phyloP scores from a whole-genome alignment of 2,113 vertebrate species.

The Elaphurus davidianus region DNA sequence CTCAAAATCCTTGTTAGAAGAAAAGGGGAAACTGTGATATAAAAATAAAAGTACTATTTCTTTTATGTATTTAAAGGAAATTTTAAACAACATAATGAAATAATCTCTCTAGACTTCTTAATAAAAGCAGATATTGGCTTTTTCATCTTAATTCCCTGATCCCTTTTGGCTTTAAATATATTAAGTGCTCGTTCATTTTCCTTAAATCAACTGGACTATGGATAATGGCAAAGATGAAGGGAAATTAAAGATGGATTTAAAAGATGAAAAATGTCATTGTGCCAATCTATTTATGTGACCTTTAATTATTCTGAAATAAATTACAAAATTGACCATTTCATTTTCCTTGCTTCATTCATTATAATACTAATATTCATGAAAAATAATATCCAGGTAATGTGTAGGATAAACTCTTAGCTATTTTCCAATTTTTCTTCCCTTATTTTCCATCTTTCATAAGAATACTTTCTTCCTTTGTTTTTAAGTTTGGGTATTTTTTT shows the following conservation, averaged over 20 bases:
- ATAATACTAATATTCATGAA: background rate
- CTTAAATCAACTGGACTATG: background rate
- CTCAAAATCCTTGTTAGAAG: constrained; percentile 33
- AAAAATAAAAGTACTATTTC: constrained; percentile 46
- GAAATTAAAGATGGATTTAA: background rate
- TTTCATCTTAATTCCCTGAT: background rate
- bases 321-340: background rate
- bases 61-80: constrained; percentile 25
- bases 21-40: background rate
- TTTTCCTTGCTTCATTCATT: background rate
- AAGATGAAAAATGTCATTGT: background rate
- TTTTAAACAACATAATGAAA: background rate
- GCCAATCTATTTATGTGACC: background rate
- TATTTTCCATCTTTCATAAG: background rate
- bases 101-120: background rate
- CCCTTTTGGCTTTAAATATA: background rate
- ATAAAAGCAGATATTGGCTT: background rate
- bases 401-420: background rate
- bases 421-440: background rate
- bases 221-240: background rate
- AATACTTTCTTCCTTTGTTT: background rate
- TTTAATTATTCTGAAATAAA: background rate
- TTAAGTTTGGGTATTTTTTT: background rate
- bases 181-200: background rate
- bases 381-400: background rate